A percentile compares a stretch with the other conserved stretches of the same genome.
These are phyloP conservation scores for Aporrectodea caliginosa DNA, from an alignment of 1,140 invertebrate genomes.

Conservation along the genomic window DNA sequence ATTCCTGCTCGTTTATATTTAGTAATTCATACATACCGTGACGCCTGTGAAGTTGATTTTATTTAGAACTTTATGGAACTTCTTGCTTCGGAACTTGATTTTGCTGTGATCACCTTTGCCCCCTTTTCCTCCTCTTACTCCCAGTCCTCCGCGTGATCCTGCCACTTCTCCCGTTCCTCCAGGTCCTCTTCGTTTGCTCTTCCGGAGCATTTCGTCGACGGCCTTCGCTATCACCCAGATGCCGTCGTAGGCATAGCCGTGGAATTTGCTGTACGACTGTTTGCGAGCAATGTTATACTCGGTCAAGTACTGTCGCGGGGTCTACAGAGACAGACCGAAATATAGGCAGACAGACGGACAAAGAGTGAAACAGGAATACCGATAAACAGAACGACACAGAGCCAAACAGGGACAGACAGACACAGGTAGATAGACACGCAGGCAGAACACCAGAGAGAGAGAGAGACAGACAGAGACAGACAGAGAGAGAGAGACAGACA, in stretches of 20 bases:
- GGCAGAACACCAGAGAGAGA: too few species aligned
- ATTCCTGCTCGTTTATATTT: too few species aligned
- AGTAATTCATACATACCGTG: slow-evolving; percentile 78
- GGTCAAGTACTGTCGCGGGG: slow-evolving; percentile 76
- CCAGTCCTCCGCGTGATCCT: background rate
- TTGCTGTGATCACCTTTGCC: background rate
- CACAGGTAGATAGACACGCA: too few species aligned
- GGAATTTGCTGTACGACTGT: slow-evolving; percentile 83
- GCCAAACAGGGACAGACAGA: too few species aligned
- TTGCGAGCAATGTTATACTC: slow-evolving; percentile 77
- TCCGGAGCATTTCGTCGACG: slow-evolving; percentile 39
- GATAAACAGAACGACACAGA: too few species aligned
- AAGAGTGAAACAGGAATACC: too few species aligned
- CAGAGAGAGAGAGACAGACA: too few species aligned
- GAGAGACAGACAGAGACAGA: too few species aligned
- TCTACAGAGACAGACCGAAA: too few species aligned
- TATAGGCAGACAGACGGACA: too few species aligned
- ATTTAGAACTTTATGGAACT: slow-evolving; percentile 79
- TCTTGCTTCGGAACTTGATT: slow-evolving; percentile 70
- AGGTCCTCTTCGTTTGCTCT: slow-evolving; percentile 12
- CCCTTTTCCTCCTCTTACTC: background rate
- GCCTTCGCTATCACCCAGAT: slow-evolving; percentile 85
- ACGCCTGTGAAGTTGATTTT: slow-evolving; percentile 91
- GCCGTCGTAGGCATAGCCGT: slow-evolving; percentile 95
- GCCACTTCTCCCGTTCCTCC: background rate